Base-by-base conservation (phyloP, 2,888 invertebrate species). In the Diarsia rubi region DNA sequence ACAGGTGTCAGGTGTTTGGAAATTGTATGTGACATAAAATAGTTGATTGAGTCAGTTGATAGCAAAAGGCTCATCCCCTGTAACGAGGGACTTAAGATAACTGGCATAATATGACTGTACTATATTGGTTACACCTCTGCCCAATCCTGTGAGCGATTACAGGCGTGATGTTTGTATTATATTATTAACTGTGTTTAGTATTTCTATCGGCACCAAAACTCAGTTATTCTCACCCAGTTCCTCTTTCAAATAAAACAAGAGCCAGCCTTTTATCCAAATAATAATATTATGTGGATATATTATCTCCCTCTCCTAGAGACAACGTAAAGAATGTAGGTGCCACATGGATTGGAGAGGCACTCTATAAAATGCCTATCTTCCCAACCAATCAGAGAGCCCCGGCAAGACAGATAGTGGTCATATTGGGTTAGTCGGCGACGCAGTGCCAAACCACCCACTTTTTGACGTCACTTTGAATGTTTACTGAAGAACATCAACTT, bases 271-370 rank as follows among this genome's bases (percentile, higher is more conserved):
- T 79, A 72, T 63, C 59, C 37, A 78, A 64, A 60, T 60, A 42
- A 44, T 70, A 83, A 68, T 60, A 84, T 68, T 60, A 84, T 68
- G 31, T 60, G 74, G 24, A 80, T 62, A 42, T 2, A 62, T 47
- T 66, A 67, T 69, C 44, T 84, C 57, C 45, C 21, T 59, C 52
- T 70, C 49, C 64, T 81, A 78, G 49, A 84, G 77, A 65, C 82
- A 85, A 52, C 24, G 64, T 86, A 5, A 82, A 73, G 79, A 83
- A 82, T 82, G 86, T 73, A 70, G 83, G 83, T 83, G 86, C 86
- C 86, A 78, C 86, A 73, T 83, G 86, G 83, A 82, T 86, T 73
- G 82, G 82, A 86, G 79, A 68, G 82, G 69, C 79, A 83, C 82
- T 82, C 82, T 70, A 73, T 82, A 86, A 85, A 86, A 78, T 85